phyloP scores from a whole-genome alignment of 2,888 invertebrate genomes.

The Microctonus hyperodae region DNA sequence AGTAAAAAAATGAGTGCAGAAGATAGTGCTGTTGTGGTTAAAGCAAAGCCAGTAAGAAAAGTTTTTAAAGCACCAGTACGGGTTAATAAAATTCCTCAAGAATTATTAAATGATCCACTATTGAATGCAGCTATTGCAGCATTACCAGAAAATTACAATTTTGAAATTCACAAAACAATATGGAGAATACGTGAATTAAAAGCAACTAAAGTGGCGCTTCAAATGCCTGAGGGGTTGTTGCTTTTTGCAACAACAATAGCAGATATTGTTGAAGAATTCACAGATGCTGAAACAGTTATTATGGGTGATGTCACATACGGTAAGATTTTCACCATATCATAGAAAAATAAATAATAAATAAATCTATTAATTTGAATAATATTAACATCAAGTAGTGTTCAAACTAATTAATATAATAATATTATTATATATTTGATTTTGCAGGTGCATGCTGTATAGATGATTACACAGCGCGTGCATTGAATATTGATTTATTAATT shows the following conservation, averaged over 20 bases:
- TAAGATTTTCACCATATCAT: no score
- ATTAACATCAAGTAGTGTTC: no score
- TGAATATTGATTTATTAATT: constrained; percentile 88
- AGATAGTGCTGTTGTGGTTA: constrained; percentile 70
- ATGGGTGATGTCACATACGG: constrained; percentile 99
- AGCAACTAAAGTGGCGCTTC: constrained; percentile 89
- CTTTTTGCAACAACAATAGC: constrained; percentile 92
- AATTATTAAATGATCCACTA: constrained; percentile 76
- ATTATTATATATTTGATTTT: constrained; percentile 5
- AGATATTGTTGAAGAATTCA: constrained; percentile 90
- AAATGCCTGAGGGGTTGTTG: constrained; percentile 95
- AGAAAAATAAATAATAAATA: no score
- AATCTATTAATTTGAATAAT: no score
- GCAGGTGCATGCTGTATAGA: constrained; percentile 95
- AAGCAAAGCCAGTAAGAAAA: constrained; percentile 81
- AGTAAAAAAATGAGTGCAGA: constrained; percentile 45
- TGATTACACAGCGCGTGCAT: constrained; percentile 90
- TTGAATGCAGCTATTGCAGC: constrained; percentile 76
- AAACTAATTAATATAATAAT: no score
- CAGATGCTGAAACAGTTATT: constrained; percentile 89
- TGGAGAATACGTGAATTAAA: constrained; percentile 90
- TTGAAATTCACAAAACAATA: constrained; percentile 97
- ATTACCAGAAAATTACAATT: constrained; percentile 94
- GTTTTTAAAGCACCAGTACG: constrained; percentile 79
- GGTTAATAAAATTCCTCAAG: constrained; percentile 82